Evolutionary conservation across 64 coral and sea anemone species (phyloP).

Genomic region (Acropora tenuis): DNA sequence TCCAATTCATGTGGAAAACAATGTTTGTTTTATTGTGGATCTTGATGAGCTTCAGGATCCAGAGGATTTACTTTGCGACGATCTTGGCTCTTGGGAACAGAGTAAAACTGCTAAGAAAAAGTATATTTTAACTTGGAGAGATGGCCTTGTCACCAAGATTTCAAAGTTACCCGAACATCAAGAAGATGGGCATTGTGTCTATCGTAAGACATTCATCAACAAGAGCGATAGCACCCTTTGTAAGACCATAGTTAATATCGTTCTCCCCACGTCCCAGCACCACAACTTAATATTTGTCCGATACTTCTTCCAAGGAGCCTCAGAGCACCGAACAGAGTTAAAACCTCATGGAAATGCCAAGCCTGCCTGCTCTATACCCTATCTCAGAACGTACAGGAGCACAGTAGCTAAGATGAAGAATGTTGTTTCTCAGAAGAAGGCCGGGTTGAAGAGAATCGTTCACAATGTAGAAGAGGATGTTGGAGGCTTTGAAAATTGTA

Average conservation of each 20-base stretch:
- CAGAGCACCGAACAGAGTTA: constrained; percentile 17
- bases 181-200: constrained; percentile 6
- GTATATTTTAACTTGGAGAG: not conserved
- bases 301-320: constrained; percentile 18
- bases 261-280: constrained; percentile 1
- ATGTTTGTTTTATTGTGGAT: constrained; percentile 45
- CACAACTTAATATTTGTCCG: constrained; percentile 45
- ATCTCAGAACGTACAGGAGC: constrained; percentile 48
- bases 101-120: constrained; percentile 50
- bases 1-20: constrained; percentile 50
- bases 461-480: constrained; percentile 31
- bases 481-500: constrained; percentile 38
- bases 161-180: constrained; percentile 7
- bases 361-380: not conserved
- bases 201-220: constrained; percentile 50
- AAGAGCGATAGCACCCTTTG: constrained; percentile 32
- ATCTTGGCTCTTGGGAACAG: constrained; percentile 62
- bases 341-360: constrained; percentile 52
- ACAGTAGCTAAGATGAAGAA: constrained; percentile 9
- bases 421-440: not conserved
- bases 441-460: not conserved
- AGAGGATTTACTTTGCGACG: constrained; percentile 64
- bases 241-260: constrained; percentile 46
- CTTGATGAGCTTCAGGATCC: constrained; percentile 40
- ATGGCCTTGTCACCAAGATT: constrained; percentile 2